Conservation (phyloP, 2,888 invertebrate genomes). For the Rosalia funebris region DNA sequence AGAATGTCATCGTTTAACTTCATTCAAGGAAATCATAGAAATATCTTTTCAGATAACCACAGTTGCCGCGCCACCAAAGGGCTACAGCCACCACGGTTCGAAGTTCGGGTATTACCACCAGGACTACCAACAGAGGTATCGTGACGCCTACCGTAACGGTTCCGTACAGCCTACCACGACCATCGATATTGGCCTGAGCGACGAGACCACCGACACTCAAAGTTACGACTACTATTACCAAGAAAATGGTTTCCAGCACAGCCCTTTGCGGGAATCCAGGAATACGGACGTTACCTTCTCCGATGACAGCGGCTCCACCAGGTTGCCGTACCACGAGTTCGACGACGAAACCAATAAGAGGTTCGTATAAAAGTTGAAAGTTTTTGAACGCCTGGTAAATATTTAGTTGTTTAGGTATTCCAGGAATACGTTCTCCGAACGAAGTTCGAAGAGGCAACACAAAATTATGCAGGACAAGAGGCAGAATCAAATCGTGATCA, state of each 20-base stretch:
- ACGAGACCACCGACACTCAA: slow-evolving; percentile 56
- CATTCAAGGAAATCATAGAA: too few species aligned
- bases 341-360: slow-evolving; percentile 53
- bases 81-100: slow-evolving; percentile 3
- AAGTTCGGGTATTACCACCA: slow-evolving; percentile 7
- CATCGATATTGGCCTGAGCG: slow-evolving; percentile 56
- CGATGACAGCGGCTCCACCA: slow-evolving; percentile 58
- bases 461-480: slow-evolving; percentile 36
- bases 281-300: slow-evolving; percentile 52
- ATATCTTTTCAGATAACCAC: slow-evolving; percentile 3
- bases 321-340: slow-evolving; percentile 55
- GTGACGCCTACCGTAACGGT: slow-evolving; percentile 36
- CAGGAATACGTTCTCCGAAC: slow-evolving; percentile 44
- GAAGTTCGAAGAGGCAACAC: slow-evolving; percentile 43
- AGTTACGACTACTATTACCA: slow-evolving; percentile 57
- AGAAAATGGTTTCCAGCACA: slow-evolving; percentile 53
- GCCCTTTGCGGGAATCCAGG: slow-evolving; percentile 46
- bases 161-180: slow-evolving; percentile 36
- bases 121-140: slow-evolving; percentile 30
- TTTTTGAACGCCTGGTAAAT: neutral
- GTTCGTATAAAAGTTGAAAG: slow-evolving; percentile 3
- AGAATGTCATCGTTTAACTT: too few species aligned
- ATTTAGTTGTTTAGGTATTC: slow-evolving; percentile 41
- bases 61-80: neutral
- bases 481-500: slow-evolving; percentile 34